A percentile compares a stretch with the other conserved stretches of the same genome.
Conservation (phyloP, 37 sponge, comb jelly and placozoan genomes). For the Eunapius fragilis region DNA sequence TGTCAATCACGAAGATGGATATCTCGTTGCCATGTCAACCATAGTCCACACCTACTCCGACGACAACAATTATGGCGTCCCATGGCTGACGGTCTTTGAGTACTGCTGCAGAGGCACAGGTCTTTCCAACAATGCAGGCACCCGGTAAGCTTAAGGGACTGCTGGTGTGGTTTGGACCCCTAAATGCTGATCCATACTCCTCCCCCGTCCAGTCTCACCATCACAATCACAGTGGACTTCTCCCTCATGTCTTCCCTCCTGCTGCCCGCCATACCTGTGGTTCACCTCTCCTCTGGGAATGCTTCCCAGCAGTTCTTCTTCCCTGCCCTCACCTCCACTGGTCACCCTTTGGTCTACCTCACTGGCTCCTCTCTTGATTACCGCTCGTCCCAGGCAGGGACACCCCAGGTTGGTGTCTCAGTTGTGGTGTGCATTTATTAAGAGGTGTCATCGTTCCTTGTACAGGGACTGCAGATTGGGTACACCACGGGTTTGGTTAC, state of each 20-base stretch:
- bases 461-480: slow-evolving; percentile 52
- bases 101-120: slow-evolving; percentile 79
- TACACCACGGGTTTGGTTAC: slow-evolving; percentile 66
- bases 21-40: slow-evolving; percentile 47
- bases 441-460: neutral
- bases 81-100: slow-evolving; percentile 70
- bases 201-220: slow-evolving; percentile 64
- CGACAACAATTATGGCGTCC: slow-evolving; percentile 47
- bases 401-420: slow-evolving; percentile 41
- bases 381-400: slow-evolving; percentile 62
- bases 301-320: slow-evolving; percentile 37
- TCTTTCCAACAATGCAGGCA: slow-evolving; percentile 66
- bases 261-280: neutral
- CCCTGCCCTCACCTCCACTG: slow-evolving; percentile 27
- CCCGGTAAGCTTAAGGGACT: slow-evolving; percentile 39
- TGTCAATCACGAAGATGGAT: slow-evolving; percentile 13
- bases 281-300: neutral
- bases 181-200: neutral
- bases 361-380: slow-evolving; percentile 64
- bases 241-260: neutral
- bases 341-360: slow-evolving; percentile 60
- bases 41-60: slow-evolving; percentile 57
- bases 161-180: neutral
- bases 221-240: slow-evolving; percentile 15
- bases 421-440: slow-evolving; percentile 17